phyloP scores from a whole-genome alignment of 1,140 invertebrate genomes.

The Wiebesia pumilae region DNA sequence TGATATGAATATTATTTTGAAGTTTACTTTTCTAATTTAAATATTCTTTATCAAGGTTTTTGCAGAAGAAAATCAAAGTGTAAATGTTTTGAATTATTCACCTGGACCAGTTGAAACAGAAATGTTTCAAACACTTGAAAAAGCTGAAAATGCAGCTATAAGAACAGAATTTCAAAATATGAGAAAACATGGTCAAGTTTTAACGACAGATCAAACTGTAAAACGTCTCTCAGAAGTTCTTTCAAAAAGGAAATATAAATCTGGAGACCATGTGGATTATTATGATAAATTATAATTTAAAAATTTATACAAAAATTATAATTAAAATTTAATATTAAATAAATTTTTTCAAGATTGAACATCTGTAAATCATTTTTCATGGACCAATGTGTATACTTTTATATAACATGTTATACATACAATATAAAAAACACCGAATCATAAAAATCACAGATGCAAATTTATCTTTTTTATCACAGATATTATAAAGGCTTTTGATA shows the following conservation, averaged over 20 bases:
- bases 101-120: conserved; percentile 95
- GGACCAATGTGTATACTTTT: neutral
- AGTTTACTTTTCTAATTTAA: conserved; percentile 28
- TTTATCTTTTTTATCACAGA: conserved; percentile 29
- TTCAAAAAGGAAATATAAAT: conserved; percentile 83
- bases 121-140: conserved; percentile 84
- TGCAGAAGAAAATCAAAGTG: conserved; percentile 85
- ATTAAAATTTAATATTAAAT: neutral
- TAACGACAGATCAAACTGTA: conserved; percentile 87
- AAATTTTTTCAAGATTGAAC: neutral
- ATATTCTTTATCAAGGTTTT: conserved; percentile 74
- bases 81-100: conserved; percentile 92
- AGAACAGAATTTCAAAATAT: conserved; percentile 79
- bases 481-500: conserved; percentile 24
- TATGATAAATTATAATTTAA: conserved; percentile 78
- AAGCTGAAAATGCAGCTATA: conserved; percentile 78
- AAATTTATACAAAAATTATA: conserved; percentile 11
- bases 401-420: neutral
- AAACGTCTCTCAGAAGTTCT: conserved; percentile 84
- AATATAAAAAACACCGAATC: neutral
- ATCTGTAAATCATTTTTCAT: neutral
- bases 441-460: neutral
- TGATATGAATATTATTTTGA: conserved; percentile 24
- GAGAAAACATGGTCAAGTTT: conserved; percentile 77
- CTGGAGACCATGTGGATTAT: conserved; percentile 91